Evolutionary conservation across 2,888 invertebrate genomes (phyloP), one percentile per base, ranked within the genome.

Genomic region (Eucera pruinosa): DNA sequence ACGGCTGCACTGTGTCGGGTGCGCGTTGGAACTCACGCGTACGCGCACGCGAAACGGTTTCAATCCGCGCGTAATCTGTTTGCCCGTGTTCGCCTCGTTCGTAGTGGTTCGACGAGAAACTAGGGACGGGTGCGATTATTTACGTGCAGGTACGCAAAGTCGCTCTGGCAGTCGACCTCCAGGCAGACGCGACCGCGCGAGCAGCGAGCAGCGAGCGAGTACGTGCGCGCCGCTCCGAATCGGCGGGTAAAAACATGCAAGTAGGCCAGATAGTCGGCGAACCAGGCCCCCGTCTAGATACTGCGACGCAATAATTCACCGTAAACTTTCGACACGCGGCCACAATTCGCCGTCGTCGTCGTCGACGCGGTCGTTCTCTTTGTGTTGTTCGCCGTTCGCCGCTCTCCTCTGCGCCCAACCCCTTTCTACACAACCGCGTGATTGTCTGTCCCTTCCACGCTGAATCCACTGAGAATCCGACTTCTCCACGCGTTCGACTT

Each of bases 241-340:
- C 87, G 80, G 20, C 57, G 74, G 71, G 86, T 87, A 89, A 90
- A 89, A 88, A 86, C 88, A 89, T 90, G 90, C 84, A 90, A 90
- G 89, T 90, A 90, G 90, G 90, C 87, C 90, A 90, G 89, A 88
- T 89, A 89, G 88, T 86, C 86, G 82, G 82, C 83, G 81, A 84
- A 82, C 79, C 77, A 68, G 72, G 58, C 76, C 75, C 7, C 76
- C 84, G 84, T 87, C 86, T 88, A 89, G 89, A 87, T 89, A 88
- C 87, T 85, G 87, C 90, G 89, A 88, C 88, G 89, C 88, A 90
- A 89, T 89, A 89, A 90, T 88, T 90, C 87, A 89, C 87, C 87
- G 87, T 88, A 89, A 89, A 87, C 85, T 89, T 90, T 89, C 89
- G 88, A 89, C 88, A 85, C 86, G 78, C 79, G 65, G 83, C 80